Conservation (phyloP, 2,797 vertebrate species). For the Sciurus carolinensis region DNA sequence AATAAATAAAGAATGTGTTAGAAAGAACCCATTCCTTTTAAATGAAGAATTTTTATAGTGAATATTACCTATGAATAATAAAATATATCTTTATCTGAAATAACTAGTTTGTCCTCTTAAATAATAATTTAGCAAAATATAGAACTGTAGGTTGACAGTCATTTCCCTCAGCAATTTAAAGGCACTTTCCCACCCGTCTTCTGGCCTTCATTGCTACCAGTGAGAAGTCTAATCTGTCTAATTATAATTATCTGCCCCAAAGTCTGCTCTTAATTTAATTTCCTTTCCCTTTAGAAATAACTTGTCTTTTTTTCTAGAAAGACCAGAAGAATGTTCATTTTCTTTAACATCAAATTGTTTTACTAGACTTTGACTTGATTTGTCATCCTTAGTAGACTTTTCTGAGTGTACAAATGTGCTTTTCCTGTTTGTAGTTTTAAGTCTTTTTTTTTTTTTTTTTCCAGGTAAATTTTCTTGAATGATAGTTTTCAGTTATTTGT, state of each 20-base stretch:
- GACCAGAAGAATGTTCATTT: neutral
- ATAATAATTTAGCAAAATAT: slow-evolving; percentile 45
- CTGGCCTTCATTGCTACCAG: neutral
- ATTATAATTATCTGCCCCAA: slow-evolving; percentile 6
- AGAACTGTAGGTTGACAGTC: neutral
- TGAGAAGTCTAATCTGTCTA: neutral
- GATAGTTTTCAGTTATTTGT: slow-evolving; percentile 7
- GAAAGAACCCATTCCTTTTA: neutral
- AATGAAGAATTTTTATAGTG: neutral
- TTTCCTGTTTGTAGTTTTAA: slow-evolving; percentile 14
- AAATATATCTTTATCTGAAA: slow-evolving; percentile 17
- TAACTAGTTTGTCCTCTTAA: neutral
- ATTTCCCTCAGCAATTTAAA: slow-evolving; percentile 13
- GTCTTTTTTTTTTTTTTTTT: neutral
- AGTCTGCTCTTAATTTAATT: slow-evolving; percentile 11
- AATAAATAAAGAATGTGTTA: neutral
- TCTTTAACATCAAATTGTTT: slow-evolving; percentile 14
- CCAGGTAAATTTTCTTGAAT: slow-evolving; percentile 27
- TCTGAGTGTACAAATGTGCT: slow-evolving; percentile 10
- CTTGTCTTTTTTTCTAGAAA: neutral
- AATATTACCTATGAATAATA: neutral
- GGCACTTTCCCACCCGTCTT: slow-evolving; percentile 1
- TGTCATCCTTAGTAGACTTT: slow-evolving; percentile 6
- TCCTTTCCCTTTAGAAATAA: slow-evolving; percentile 43
- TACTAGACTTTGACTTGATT: slow-evolving; percentile 55